These are phyloP conservation scores for Drosophila jambulina DNA, from an alignment of 1,140 invertebrate species.

Conservation along the genomic window DNA sequence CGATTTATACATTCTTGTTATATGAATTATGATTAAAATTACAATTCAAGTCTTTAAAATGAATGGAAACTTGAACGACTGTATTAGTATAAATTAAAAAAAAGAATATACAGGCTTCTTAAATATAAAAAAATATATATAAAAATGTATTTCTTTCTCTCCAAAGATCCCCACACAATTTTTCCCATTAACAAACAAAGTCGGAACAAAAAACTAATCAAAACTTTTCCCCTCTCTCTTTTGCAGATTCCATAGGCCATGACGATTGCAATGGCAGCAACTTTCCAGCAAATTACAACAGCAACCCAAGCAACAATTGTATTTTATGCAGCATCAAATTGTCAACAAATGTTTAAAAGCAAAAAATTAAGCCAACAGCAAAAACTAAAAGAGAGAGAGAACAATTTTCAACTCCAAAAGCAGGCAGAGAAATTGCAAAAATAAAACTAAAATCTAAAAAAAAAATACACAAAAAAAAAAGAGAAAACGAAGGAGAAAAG, in stretches of 20 bases:
- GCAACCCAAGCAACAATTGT: constrained; percentile 79
- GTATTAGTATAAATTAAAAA: not conserved
- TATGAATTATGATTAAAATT: not conserved
- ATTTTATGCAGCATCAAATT: constrained; percentile 84
- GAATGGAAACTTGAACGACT: fast-evolving
- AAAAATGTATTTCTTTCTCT: not conserved
- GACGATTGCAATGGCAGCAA: constrained; percentile 89
- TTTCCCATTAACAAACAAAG: not conserved
- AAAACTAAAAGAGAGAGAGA: constrained; percentile 32
- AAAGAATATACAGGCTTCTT: not conserved
- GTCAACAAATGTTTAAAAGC: constrained; percentile 78
- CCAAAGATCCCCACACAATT: no score
- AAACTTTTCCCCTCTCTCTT: constrained; percentile 66
- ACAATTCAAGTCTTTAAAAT: not conserved
- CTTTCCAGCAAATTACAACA: constrained; percentile 82
- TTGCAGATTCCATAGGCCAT: constrained; percentile 91
- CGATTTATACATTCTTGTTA: not conserved
- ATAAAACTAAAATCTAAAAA: constrained; percentile 25
- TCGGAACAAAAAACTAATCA: constrained; percentile 63
- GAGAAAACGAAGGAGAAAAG: constrained; percentile 13
- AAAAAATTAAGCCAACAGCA: constrained; percentile 62
- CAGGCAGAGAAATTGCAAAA: constrained; percentile 27
- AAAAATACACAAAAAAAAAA: constrained; percentile 34
- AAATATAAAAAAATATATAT: not conserved
- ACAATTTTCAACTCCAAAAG: constrained; percentile 38